Evolutionary conservation across 2,797 vertebrate species (phyloP).

Genomic region (Gila robusta): DNA sequence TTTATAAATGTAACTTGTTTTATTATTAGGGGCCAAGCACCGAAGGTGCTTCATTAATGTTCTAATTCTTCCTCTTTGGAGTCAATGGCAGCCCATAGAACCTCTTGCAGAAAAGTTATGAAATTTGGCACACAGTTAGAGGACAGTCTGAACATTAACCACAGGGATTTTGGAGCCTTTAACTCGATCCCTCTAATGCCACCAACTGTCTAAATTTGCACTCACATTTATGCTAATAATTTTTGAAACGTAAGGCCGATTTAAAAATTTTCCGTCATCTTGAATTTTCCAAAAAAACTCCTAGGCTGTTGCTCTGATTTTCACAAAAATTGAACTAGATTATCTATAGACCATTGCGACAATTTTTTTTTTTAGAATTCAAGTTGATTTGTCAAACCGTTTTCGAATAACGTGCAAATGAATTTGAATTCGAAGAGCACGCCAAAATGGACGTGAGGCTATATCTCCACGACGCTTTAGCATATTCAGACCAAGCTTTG

Average conservation of each 20-base stretch:
- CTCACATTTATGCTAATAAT: neutral
- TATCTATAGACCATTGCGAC: neutral
- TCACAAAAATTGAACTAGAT: too few species aligned
- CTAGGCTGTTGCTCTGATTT: neutral
- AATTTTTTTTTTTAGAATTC: neutral
- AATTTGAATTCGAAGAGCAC: neutral
- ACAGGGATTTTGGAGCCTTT: neutral
- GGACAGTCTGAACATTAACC: neutral
- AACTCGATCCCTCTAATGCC: neutral
- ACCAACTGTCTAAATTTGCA: neutral
- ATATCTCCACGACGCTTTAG: neutral
- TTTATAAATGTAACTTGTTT: neutral
- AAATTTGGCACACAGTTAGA: neutral
- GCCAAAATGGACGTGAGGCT: neutral
- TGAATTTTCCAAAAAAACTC: neutral
- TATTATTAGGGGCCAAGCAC: neutral
- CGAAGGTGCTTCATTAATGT: neutral
- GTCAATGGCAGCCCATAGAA: neutral
- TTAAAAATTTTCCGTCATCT: too few species aligned
- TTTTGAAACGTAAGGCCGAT: neutral
- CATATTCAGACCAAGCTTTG: neutral
- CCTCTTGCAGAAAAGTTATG: neutral
- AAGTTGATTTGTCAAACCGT: neutral
- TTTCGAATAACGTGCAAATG: neutral
- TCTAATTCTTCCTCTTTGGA: neutral